Base-by-base conservation (phyloP, 2,113 vertebrate species). In the Geococcyx californianus region DNA sequence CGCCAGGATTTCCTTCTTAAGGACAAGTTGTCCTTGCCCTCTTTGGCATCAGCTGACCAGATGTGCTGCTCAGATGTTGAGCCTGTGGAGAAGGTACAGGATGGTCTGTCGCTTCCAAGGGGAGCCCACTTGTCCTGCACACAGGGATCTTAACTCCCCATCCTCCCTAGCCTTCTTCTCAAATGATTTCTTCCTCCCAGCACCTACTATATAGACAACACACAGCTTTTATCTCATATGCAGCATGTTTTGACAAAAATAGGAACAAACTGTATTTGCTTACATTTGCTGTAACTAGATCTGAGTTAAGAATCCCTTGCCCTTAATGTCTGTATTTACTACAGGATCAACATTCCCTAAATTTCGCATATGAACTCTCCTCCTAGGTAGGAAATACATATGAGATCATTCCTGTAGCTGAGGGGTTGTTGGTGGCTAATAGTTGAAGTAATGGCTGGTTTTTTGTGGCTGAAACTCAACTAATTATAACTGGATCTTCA, bases 171-270 rank as follows among this genome's bases (percentile, higher is more conserved):
- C 29, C 59, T 77, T 42, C 26, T 26, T 34, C 58, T 77, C 40
- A 18, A 86, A 64, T 13, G 34, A 95, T 23, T 20, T 21, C 31
- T 62, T 82, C 60, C 55, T 40, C 24, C 40, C 29, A 56, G n/a
- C 28, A 14, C 0, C 0, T 34, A 28, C 40, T 8, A 8, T 9
- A 36, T 18, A 79, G 67, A 25, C 23, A 47, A 25, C 33, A 45
- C 51, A n/a, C 23, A 36, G 17, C 29, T 94, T 79, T 64, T 59
- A n/a, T 25, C n/a, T 85, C 79, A 78, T 40, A 51, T 42, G 31
- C 28, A 44, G 28, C 24, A 52, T 44, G 47, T 42, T 13, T 56
- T 85, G 78, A 52, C 26, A 66, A 74, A 77, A 80, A 64, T 33
- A 60, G 29, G 31, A 47, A 38, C 13, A 38, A 82, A 40, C 56